phyloP scores from a whole-genome alignment of 35 echinoderm and acorn worm genomes.

The Patiria miniata region DNA sequence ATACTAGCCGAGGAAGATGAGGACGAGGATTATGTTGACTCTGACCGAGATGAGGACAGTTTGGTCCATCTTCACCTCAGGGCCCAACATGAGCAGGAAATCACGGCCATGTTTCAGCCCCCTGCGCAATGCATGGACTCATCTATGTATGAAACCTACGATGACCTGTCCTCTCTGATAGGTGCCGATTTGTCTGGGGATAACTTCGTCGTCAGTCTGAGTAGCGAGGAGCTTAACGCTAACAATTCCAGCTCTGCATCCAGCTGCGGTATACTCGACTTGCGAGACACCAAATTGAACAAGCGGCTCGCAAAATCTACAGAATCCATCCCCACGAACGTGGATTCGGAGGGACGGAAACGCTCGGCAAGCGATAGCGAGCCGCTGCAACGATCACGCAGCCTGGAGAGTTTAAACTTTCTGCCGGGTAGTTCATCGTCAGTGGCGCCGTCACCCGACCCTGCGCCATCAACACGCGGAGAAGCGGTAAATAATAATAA shows the following conservation, averaged over 20 bases:
- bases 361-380: background rate
- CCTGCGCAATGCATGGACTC: conserved; percentile 56
- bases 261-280: conserved; percentile 56
- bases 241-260: conserved; percentile 25
- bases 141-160: conserved; percentile 78
- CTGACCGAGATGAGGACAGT: conserved; percentile 6
- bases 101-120: conserved; percentile 63
- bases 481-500: conserved; percentile 39
- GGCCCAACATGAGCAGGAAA: conserved; percentile 52
- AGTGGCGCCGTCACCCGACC: conserved; percentile 31
- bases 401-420: conserved; percentile 59
- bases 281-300: conserved; percentile 66
- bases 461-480: background rate
- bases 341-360: conserved; percentile 25
- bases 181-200: background rate
- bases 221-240: conserved; percentile 25
- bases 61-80: background rate
- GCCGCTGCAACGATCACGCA: conserved; percentile 62
- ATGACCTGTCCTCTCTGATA: conserved; percentile 66
- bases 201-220: conserved; percentile 8
- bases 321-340: background rate
- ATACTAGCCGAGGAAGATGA: background rate
- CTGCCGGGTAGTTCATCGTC: conserved; percentile 20
- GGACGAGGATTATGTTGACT: conserved; percentile 9
- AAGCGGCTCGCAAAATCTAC: background rate